Conservation (phyloP, 2,113 vertebrate genomes). For the Zosterops hypoxanthus region DNA sequence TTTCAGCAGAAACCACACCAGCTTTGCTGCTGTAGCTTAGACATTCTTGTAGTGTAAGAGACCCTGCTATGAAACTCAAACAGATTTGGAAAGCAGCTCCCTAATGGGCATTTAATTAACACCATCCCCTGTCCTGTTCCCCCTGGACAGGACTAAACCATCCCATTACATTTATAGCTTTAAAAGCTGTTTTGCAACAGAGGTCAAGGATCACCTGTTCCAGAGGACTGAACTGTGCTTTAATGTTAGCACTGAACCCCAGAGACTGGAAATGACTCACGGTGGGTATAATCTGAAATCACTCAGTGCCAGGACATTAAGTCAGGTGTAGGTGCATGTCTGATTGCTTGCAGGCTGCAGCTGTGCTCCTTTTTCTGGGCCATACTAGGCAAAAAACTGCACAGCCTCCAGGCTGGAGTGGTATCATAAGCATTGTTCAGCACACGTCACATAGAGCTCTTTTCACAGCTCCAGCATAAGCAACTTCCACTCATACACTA, state of each 20-base stretch:
- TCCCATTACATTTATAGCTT: neutral
- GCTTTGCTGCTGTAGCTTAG: neutral
- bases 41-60: neutral
- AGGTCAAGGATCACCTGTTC: neutral
- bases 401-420: neutral
- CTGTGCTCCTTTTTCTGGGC: neutral
- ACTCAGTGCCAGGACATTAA: fast-evolving
- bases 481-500: neutral
- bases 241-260: neutral
- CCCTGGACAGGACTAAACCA: neutral
- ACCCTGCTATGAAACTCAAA: neutral
- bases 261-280: neutral
- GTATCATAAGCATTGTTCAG: neutral
- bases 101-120: neutral
- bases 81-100: neutral
- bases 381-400: neutral
- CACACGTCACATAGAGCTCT: neutral
- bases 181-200: neutral
- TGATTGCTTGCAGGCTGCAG: neutral
- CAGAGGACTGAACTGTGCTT: neutral
- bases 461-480: neutral
- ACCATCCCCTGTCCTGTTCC: neutral
- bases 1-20: neutral
- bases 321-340: neutral
- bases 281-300: neutral